phyloP scores from a whole-genome alignment of 2,888 invertebrate species.

The Scaptomyza cyrtandrae region DNA sequence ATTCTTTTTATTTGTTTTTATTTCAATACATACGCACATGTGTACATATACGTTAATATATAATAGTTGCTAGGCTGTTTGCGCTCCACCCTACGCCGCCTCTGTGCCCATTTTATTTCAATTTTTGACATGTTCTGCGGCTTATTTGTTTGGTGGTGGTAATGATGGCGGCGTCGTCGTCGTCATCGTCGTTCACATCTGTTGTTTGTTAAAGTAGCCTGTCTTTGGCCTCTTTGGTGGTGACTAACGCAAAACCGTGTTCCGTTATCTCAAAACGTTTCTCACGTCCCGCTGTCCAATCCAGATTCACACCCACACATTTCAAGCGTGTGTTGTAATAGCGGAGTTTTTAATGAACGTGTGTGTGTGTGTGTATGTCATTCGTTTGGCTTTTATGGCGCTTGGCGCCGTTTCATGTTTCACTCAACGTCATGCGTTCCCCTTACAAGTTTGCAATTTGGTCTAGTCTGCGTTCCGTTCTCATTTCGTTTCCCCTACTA shows the following conservation, averaged over 20 bases:
- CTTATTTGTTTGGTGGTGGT: conserved; percentile 46
- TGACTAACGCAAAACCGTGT: conserved; percentile 72
- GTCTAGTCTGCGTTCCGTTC: conserved; percentile 64
- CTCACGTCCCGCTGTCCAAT: conserved; percentile 57
- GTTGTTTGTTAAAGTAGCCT: conserved; percentile 54
- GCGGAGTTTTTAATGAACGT: conserved; percentile 29
- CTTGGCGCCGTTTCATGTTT: conserved; percentile 60
- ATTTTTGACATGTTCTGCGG: conserved; percentile 44
- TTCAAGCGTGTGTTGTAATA: conserved; percentile 47
- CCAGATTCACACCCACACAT: conserved; percentile 47
- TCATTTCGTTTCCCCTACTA: conserved; percentile 62
- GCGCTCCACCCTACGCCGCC: conserved; percentile 21
- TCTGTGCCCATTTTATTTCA: conserved; percentile 24
- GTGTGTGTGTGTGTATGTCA: conserved; percentile 23
- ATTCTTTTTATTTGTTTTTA: conserved; percentile 47
- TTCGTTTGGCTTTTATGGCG: conserved; percentile 26
- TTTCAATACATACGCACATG: conserved; percentile 17
- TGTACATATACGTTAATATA: conserved; percentile 1
- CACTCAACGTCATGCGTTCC: conserved; percentile 60
- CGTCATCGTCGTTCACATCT: conserved; percentile 52
- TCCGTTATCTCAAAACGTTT: conserved; percentile 74
- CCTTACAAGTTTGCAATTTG: conserved; percentile 53
- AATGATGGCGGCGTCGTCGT: background rate
- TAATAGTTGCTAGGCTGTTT: conserved; percentile 45
- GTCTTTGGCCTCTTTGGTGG: conserved; percentile 48